Evolutionary conservation across 37 sponge, comb jelly and placozoan species (phyloP).

Genomic region (Oopsacas minuta): DNA sequence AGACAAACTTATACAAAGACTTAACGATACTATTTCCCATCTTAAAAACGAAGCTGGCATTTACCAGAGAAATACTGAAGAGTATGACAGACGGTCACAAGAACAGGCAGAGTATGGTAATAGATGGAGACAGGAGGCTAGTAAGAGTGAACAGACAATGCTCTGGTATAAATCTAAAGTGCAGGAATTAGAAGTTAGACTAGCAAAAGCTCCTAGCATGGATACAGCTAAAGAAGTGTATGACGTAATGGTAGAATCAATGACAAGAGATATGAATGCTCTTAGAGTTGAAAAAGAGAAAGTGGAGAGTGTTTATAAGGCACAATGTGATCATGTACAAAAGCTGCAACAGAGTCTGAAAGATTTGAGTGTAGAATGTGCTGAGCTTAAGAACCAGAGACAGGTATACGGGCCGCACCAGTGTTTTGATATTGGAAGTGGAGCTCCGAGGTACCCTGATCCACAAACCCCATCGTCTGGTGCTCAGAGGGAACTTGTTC

Average conservation of each 20-base stretch:
- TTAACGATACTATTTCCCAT: background rate
- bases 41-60: background rate
- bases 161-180: background rate
- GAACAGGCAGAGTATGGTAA: background rate
- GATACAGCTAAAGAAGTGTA: background rate
- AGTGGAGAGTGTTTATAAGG: background rate
- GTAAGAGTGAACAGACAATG: background rate
- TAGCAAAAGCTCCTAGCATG: background rate
- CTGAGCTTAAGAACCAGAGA: background rate
- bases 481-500: background rate
- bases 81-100: background rate
- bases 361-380: background rate
- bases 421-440: background rate
- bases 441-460: background rate
- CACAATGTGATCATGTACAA: background rate
- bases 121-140: background rate
- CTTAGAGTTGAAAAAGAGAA: background rate
- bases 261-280: background rate
- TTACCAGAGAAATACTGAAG: background rate
- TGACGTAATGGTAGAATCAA: background rate
- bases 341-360: background rate
- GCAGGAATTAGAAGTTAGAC: background rate
- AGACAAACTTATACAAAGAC: background rate
- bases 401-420: background rate
- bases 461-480: background rate